Percentiles rank a stretch among this genome's conserved stretches.
phyloP scores from a whole-genome alignment of 1,140 invertebrate species.

The Rhyzopertha dominica region DNA sequence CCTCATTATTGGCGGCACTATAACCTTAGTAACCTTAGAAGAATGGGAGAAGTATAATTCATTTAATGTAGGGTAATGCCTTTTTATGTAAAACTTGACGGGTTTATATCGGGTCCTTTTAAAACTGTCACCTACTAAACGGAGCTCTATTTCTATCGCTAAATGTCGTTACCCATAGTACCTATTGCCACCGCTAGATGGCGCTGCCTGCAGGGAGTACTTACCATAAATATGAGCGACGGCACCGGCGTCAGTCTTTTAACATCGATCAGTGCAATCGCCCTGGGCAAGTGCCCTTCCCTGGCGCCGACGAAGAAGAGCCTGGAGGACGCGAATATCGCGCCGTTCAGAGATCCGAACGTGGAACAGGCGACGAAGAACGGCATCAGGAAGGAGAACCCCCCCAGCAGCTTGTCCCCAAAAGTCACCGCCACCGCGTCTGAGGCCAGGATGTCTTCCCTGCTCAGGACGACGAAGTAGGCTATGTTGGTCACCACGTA shows the following conservation, averaged over 20 bases:
- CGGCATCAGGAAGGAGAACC: conserved; percentile 81
- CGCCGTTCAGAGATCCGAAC: conserved; percentile 82
- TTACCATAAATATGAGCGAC: conserved; percentile 86
- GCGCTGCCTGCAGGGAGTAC: conserved; percentile 30
- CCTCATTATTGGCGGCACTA: no score
- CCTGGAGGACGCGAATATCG: conserved; percentile 81
- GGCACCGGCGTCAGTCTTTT: conserved; percentile 84
- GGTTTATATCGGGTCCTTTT: no score
- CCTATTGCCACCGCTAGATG: no score
- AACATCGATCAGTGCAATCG: conserved; percentile 83
- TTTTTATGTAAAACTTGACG: no score
- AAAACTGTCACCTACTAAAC: no score
- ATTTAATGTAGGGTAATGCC: no score
- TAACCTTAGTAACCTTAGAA: no score
- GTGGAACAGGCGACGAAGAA: conserved; percentile 83
- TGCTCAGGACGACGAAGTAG: conserved; percentile 81
- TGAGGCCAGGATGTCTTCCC: conserved; percentile 73
- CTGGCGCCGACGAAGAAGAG: conserved; percentile 90
- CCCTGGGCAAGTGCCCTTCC: conserved; percentile 82
- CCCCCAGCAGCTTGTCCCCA: conserved; percentile 73
- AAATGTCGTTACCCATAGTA: no score
- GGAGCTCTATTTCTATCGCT: no score
- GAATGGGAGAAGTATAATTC: no score
- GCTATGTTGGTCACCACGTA: conserved; percentile 88
- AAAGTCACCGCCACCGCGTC: conserved; percentile 91